Evolutionary conservation across 2,888 invertebrate genomes (phyloP).

Genomic region (Kryphioiulus occultus): DNA sequence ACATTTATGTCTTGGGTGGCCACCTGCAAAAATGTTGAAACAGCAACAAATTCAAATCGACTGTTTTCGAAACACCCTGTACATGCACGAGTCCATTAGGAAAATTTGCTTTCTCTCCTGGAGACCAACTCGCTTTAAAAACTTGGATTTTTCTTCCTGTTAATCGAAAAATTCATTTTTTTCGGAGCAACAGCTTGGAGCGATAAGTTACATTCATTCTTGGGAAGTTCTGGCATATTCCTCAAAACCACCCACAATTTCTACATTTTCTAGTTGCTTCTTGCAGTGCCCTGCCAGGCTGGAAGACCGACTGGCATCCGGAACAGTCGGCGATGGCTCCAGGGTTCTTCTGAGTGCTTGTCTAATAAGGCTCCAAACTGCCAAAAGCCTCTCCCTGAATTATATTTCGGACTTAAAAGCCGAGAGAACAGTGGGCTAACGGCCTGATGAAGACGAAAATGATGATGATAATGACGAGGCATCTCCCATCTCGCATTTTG

Average conservation of each 20-base stretch:
- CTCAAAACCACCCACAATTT: background rate
- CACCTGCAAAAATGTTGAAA: too few relatives aligned
- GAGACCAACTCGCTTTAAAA: too few relatives aligned
- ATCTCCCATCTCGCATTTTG: background rate
- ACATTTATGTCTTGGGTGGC: too few relatives aligned
- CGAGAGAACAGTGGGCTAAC: background rate
- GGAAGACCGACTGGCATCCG: background rate
- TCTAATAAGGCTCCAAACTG: background rate
- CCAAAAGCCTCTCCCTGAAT: background rate
- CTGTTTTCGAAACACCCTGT: too few relatives aligned
- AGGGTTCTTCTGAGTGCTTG: background rate
- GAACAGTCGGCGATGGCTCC: background rate
- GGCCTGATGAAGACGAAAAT: constrained; percentile 17
- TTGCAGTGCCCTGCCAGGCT: background rate
- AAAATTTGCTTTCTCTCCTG: too few relatives aligned
- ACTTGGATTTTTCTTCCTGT: too few relatives aligned
- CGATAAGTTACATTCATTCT: too few relatives aligned
- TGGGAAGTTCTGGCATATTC: background rate
- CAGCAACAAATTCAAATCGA: too few relatives aligned
- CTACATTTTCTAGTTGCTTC: background rate
- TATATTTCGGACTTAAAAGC: background rate
- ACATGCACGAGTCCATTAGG: too few relatives aligned
- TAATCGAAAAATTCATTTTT: too few relatives aligned
- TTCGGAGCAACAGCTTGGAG: too few relatives aligned
- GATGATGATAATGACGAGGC: constrained; percentile 34